Evolutionary conservation across 2,888 invertebrate species (phyloP), one percentile per base, ranked within the genome.

Genomic region (Oscheius sp.): DNA sequence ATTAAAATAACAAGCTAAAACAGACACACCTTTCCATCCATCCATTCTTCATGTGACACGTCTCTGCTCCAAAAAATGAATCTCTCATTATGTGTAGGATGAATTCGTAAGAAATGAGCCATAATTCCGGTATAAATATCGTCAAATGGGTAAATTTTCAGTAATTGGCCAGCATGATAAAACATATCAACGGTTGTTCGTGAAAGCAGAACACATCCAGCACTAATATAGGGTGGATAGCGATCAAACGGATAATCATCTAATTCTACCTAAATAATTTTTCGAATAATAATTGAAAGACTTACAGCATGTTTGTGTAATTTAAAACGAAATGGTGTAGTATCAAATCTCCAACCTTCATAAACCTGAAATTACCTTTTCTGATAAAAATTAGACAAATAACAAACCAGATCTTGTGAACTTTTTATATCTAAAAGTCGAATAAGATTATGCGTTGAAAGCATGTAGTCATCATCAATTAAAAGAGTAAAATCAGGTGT

Each of bases 211-310:
- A 86, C 83, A 15, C 82, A 81, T 1, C 85, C 85, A 23, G 81
- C 85, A 5, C 84, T 72, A 27, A 85, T 82, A 69, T 86, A 85
- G 6, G 84, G 83, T 6, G 85, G 85, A 66, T 83, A 85, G n/a
- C 65, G 66, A 17, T 71, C 72, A 69, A 72, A 85, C 12, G 85
- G 85, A 55, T 85, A 85, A 17, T 81, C 79, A n/a, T 57, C 57
- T 1, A 55, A 31, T 8, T 27, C 53, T 17, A 66, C 53, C 52
- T 53, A n/a, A 0, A n/a, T n/a, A 34, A 52, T 46, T 8, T 64
- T 25, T 31, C 6, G 2, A 27, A 23, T 2, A 39, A 61, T 48
- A 12, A 17, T 37, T 65, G 20, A 39, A 17, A 23, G 48, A 33
- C 27, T 25, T 27, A 84, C 84, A 23, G 66, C 31, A 64, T 82